Evolutionary conservation across 2,113 vertebrate genomes (phyloP), one percentile per base, ranked within the genome.

Genomic region (Maccullochella peelii): DNA sequence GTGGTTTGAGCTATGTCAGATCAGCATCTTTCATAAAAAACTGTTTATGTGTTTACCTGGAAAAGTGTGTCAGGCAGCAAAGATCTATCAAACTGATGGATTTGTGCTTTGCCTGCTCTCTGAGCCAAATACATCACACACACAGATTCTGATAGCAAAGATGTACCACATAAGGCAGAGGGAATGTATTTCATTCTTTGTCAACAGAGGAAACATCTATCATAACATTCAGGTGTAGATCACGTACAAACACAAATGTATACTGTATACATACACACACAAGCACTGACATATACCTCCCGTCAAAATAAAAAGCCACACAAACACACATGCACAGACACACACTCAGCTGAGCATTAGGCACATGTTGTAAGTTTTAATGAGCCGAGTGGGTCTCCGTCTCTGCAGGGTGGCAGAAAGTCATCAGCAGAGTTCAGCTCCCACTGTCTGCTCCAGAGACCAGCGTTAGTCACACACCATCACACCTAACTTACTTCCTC

Each of bases 391-490:
- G 90, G 85, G 81, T 88, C 87, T 88, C 87, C 4, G 38, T 85
- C 91, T 85, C 92, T 62, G 89, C 88, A 78, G 91, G 92, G 82
- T 3, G 42, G 58, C 87, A 79, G 75, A 92, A 92, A 93, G 92
- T 91, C 92, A 94, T 94, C 90, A 92, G 84, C 84, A 58, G 82
- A 89, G 89, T 90, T 92, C 88, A 85, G 83, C 84, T 88, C 63
- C 83, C 44, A 4, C 86, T 79, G 89, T 84, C 85, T 84, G 88
- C 86, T 87, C 80, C 87, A 47, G 77, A 86, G 85, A 85, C 82
- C 77, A 4, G 89, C 50, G 81, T 92, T 86, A 91, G 91, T 92
- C 92, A 90, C 90, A 83, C 89, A 69, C 83, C 84, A 88, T 91
- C 91, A 82, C 93, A 94, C 91, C 88, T 82, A 77, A 81, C 89